These are phyloP conservation scores for Siniperca knerii DNA, from an alignment of 2,113 vertebrate genomes.

Conservation along the genomic window DNA sequence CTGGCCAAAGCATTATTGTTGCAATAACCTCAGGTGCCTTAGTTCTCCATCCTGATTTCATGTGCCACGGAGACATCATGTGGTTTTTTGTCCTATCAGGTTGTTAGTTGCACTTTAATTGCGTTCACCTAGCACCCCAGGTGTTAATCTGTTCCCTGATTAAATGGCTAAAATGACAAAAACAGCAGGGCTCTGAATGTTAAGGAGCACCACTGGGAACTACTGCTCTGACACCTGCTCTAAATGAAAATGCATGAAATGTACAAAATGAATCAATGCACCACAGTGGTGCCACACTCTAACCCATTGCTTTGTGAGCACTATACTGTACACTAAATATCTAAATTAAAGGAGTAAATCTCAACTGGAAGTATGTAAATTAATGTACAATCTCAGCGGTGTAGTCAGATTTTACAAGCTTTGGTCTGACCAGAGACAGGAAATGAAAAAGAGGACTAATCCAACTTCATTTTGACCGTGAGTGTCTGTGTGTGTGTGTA, in stretches of 20 bases:
- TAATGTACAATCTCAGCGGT: background rate
- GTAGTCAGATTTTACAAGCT: constrained; percentile 16
- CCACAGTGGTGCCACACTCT: background rate
- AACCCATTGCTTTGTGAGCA: background rate
- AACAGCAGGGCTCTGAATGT: constrained; percentile 47
- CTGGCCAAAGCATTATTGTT: background rate
- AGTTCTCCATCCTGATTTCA: background rate
- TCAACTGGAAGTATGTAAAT: constrained; percentile 20
- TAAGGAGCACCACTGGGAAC: constrained; percentile 32
- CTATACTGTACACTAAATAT: background rate
- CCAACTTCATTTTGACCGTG: constrained; percentile 7
- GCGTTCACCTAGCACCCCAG: constrained; percentile 46
- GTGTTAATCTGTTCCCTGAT: constrained; percentile 51
- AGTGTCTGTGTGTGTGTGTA: background rate
- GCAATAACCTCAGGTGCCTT: background rate
- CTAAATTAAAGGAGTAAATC: constrained; percentile 34
- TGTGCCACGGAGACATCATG: background rate
- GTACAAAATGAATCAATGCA: constrained; percentile 41
- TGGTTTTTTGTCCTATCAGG: constrained; percentile 21
- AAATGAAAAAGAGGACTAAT: constrained; percentile 30
- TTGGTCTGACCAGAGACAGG: constrained; percentile 7
- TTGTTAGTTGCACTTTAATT: constrained; percentile 51
- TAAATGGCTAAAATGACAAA: constrained; percentile 58
- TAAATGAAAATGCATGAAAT: constrained; percentile 47
- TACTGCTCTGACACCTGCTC: constrained; percentile 52